These are phyloP conservation scores for Okapia johnstoni DNA, from an alignment of 2,113 vertebrate species.

Conservation along the genomic window DNA sequence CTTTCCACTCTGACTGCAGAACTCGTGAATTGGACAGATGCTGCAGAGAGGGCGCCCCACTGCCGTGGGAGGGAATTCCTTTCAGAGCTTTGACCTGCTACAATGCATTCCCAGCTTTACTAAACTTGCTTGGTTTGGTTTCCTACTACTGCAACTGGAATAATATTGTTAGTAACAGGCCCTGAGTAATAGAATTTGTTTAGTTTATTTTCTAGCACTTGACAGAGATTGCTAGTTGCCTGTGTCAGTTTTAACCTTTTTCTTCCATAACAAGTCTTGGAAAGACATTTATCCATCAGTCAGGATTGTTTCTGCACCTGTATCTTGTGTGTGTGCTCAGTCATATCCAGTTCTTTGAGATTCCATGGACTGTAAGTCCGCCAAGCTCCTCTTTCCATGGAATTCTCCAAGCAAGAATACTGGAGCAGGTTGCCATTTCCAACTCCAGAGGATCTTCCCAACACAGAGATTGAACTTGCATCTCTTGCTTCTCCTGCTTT, in stretches of 20 bases:
- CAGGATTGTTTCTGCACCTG: background rate
- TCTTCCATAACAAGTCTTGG: background rate
- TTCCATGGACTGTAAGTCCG: background rate
- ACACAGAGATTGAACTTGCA: background rate
- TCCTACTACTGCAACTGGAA: background rate
- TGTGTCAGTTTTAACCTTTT: background rate
- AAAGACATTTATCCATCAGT: accelerated
- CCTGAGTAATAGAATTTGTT: background rate
- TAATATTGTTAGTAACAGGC: too few species aligned
- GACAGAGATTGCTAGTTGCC: background rate
- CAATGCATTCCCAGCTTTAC: background rate
- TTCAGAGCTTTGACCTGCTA: background rate
- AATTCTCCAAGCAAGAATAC: background rate
- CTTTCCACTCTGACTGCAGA: background rate
- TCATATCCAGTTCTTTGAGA: background rate
- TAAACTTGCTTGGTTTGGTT: background rate
- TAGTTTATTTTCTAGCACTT: background rate
- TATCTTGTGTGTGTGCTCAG: background rate
- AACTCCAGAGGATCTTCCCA: background rate
- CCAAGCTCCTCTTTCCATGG: background rate
- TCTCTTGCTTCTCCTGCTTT: background rate
- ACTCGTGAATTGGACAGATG: background rate
- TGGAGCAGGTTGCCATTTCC: background rate
- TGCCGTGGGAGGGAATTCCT: background rate
- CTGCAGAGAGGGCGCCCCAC: background rate